Base-by-base conservation (phyloP, 2,888 invertebrate genomes). In the Artemia sp. region DNA sequence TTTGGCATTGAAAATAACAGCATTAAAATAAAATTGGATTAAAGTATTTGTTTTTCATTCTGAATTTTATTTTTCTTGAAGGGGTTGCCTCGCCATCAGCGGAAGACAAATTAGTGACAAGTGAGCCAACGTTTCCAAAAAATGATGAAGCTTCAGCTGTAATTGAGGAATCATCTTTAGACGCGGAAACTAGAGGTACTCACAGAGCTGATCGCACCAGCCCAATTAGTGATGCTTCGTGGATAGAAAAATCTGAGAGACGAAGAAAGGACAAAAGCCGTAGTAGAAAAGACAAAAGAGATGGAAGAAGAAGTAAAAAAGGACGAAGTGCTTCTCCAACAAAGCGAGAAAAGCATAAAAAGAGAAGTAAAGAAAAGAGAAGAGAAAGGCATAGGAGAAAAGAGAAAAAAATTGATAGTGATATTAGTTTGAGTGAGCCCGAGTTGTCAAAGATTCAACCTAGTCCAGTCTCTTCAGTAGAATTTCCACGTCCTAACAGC, bases 231-330 rank as follows among this genome's bases (percentile, higher is more conserved):
- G 69, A 52, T 51, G 69, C n/a, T 52, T 53, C 68, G 66, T n/a
- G 67, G 68, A 71, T 68, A 69, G 67, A 67, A 68, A 24, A 68
- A 70, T n/a, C 70, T 69, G 14, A 72, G 71, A 68, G 71, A 71
- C 69, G n/a, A 64, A 70, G 51, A 72, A 70, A 67, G 69, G 58
- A 67, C 71, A 53, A 69, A 69, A 11, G 68, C 76, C 71, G 73
- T 76, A 11, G 73, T 75, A 38, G 76, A 77, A 72, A 74, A 24
- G 74, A 75, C 38, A 51, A 70, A 52, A 24, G 74, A 72, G 14
- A 67, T 66, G n/a, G 71, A 67, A 66, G 78, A 76, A 70, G 72
- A 73, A 73, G 72, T 74, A 53, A 76, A 76, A 67, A 24, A 67
- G 19, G n/a, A 10, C 50, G 67, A 67, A 24, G 67, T 8, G n/a